Base-by-base conservation (phyloP, 2,888 invertebrate genomes). In the Eilema sororculum region DNA sequence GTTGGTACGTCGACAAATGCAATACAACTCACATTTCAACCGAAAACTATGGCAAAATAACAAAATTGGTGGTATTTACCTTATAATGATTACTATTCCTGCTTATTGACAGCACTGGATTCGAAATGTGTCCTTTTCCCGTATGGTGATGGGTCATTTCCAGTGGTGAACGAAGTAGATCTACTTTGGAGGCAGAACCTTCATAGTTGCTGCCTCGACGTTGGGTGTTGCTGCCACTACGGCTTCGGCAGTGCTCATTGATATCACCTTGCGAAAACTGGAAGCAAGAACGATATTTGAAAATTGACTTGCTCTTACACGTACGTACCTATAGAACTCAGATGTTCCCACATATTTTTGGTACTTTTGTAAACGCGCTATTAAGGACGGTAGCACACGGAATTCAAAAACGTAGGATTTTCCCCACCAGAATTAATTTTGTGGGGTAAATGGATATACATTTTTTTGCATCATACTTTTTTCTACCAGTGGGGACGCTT, bases 121-220 rank as follows among this genome's bases (percentile, higher is more conserved):
- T 96, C 60, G 96, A 96, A 69, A 96, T 96, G 79, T 96, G 96
- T 68, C 91, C 94, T 87, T 94, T 96, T 73, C 93, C 96, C 9
- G 72, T 37, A 59, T 94, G 93, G 25, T 93, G 92, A 60, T 96
- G 96, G 86, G 96, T 96, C 80, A 97, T 96, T 90, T 97, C 97
- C 57, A 97, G 88, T 0, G 97, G 96, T 24, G 97, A 97, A 75
- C 97, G 96, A 6, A 97, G 93, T 65, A 97, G 91, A 86, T 97
- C 97, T 33, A 97, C 96, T 84, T 96, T 96, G 2, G 96, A 96
- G 0, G 95, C 94, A 25, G 96, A 96, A 0, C 96, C 95, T 79
- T 96, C 96, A 59, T 96, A 95, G 84, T 96, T 96, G 79, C 96
- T 96, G 84, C 96, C 96, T 1, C 96, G 95, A 33, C 96, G 90